Evolutionary conservation across 2,113 vertebrate species (phyloP), one percentile per base, ranked within the genome.

Genomic region (Halcyon malimbica): DNA sequence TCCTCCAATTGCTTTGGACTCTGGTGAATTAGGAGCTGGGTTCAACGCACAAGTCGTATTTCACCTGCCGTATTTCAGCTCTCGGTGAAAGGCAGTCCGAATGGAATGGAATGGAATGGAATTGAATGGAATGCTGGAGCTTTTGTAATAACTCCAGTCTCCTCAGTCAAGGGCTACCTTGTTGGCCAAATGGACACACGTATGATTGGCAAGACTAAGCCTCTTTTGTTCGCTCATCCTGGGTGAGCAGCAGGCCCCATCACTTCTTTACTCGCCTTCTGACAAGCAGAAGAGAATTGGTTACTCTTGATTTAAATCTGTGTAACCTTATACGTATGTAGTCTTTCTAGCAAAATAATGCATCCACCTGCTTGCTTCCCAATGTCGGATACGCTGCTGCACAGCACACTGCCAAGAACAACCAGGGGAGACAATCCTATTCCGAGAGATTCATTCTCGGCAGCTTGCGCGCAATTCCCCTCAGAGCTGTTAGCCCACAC

Each of bases 371-470:
- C 68, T 81, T 77, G 11, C 20, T 91, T 79, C 51, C 28, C 24
- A 68, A 67, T 35, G 35, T 4, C 44, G 44, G 18, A 29, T 17
- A 83, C 76, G 13, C 35, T 16, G 13, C 21, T 46, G 19, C 39
- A 44, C 26, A 71, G 50, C 31, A 79, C 0, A 0, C 88, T 21
- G n/a, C 16, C 4, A 20, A 63, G 14, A 46, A 46, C 9, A 68
- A 28, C 59, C 23, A 82, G 13, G 16, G 33, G 54, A 82, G 76
- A 69, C 3, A 50, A 80, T 33, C n/a, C 46, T 42, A 14, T 69
- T 77, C 19, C n/a, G 50, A 85, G 37, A 26, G 16, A 71, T 74
- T n/a, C 64, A 31, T 85, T 93, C 37, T 48, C 64, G 81, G 64
- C n/a, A 90, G 35, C 20, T 81, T 39, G 74, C 6, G 39, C 17